A percentile compares a stretch with the other conserved stretches of the same genome.
phyloP scores from a whole-genome alignment of 2,797 vertebrate species.

The Hydrocynus forskahlii region DNA sequence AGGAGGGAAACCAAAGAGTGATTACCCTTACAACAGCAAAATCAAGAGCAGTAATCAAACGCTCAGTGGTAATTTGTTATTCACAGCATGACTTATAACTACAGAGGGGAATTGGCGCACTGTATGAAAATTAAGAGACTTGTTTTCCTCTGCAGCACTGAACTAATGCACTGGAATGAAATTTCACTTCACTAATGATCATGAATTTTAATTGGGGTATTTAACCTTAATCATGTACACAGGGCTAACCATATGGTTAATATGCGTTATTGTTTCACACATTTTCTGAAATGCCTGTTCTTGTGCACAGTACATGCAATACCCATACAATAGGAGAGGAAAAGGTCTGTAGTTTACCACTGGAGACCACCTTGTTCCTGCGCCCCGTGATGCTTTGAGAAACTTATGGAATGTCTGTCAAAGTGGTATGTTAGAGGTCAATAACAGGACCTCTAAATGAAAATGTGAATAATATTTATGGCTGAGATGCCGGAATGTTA shows the following conservation, averaged over 20 bases:
- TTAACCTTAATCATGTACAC: slow-evolving; percentile 25
- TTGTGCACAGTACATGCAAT: neutral
- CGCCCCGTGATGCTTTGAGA: no score
- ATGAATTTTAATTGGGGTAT: slow-evolving; percentile 18
- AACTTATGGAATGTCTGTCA: no score
- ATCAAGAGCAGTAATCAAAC: slow-evolving; percentile 54
- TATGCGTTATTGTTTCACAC: neutral
- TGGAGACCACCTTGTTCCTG: no score
- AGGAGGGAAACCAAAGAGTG: slow-evolving; percentile 32
- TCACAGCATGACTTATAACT: slow-evolving; percentile 41
- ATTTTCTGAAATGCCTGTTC: neutral
- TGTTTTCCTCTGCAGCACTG: slow-evolving; percentile 32
- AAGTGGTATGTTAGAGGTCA: no score
- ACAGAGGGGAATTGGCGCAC: slow-evolving; percentile 31
- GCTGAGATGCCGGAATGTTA: no score
- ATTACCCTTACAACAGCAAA: slow-evolving; percentile 44
- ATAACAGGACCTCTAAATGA: no score
- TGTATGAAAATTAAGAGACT: slow-evolving; percentile 42
- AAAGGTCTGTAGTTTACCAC: no score
- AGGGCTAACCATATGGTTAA: slow-evolving; percentile 24
- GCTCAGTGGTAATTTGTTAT: slow-evolving; percentile 46
- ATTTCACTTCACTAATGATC: slow-evolving; percentile 38
- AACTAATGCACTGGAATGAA: slow-evolving; percentile 42
- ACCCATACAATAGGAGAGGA: neutral
- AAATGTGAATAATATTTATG: no score